Conservation (phyloP, 2,888 invertebrate genomes). For the Ecliptopera silaceata region DNA sequence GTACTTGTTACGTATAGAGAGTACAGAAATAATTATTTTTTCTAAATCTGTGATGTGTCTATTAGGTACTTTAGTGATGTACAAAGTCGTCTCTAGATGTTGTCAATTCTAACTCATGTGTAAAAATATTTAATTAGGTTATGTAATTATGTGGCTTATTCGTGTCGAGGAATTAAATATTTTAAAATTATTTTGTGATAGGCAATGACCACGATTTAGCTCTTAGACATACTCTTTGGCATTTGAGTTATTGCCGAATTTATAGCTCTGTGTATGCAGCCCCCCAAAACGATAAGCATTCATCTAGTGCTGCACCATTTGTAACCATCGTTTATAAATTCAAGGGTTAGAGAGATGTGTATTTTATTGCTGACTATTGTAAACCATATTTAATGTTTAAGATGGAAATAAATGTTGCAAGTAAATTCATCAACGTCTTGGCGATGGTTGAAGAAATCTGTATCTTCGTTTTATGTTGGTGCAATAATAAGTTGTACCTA, state of each 20-base stretch:
- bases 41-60: conserved; percentile 73
- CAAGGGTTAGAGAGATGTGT: too few relatives aligned
- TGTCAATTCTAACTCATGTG: conserved; percentile 60
- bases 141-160: conserved; percentile 71
- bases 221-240: too few relatives aligned
- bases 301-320: too few relatives aligned
- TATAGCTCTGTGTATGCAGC: too few relatives aligned
- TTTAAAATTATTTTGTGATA: conserved; percentile 55
- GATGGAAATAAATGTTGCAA: background rate
- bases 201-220: conserved; percentile 13
- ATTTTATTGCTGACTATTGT: conserved; percentile 8
- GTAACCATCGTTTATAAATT: too few relatives aligned
- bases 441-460: background rate
- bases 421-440: background rate
- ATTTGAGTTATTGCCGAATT: too few relatives aligned
- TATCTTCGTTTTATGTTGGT: background rate
- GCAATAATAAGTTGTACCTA: too few relatives aligned
- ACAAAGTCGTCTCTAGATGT: conserved; percentile 70
- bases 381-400: conserved; percentile 14
- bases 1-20: conserved; percentile 69
- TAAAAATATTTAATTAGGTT: conserved; percentile 37
- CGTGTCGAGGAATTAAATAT: conserved; percentile 60
- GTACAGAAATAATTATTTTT: conserved; percentile 66
- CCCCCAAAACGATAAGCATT: too few relatives aligned
- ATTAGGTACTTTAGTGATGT: conserved; percentile 53